A percentile compares a stretch with the other conserved stretches of the same genome.
phyloP scores from a whole-genome alignment of 2,888 invertebrate genomes.

The Lingula anatina region DNA sequence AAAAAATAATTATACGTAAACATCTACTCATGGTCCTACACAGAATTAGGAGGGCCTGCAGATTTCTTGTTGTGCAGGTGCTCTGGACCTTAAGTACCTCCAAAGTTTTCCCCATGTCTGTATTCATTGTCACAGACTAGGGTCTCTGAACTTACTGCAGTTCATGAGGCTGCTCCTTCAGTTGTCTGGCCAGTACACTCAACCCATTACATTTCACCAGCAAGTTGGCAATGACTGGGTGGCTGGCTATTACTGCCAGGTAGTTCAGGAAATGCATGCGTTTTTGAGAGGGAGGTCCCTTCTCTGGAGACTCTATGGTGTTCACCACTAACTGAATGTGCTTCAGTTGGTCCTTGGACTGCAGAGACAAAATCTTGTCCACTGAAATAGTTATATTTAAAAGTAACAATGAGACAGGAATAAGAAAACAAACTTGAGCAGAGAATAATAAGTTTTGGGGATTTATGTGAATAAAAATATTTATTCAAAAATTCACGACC shows the following conservation, averaged over 20 bases:
- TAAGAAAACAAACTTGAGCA: neutral
- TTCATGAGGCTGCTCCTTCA: slow-evolving; percentile 35
- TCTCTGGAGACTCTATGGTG: slow-evolving; percentile 28
- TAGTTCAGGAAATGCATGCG: slow-evolving; percentile 46
- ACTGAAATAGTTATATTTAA: slow-evolving; percentile 17
- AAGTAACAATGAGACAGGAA: neutral
- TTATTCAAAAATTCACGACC: neutral
- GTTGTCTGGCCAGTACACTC: slow-evolving; percentile 28
- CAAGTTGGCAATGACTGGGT: slow-evolving; percentile 21
- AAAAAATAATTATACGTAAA: slow-evolving; percentile 29
- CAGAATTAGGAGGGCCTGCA: no score
- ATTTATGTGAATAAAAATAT: neutral
- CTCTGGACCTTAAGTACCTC: no score
- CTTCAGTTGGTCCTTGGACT: slow-evolving; percentile 33
- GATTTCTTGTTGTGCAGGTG: no score
- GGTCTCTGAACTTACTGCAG: neutral
- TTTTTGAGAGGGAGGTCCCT: slow-evolving; percentile 48
- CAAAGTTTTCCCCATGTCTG: no score
- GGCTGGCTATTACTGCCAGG: slow-evolving; percentile 26
- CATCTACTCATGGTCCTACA: no score
- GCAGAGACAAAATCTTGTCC: slow-evolving; percentile 35
- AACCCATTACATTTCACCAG: slow-evolving; percentile 26
- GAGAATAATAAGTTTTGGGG: neutral
- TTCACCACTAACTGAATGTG: slow-evolving; percentile 37
- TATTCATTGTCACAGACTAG: no score